phyloP scores from a whole-genome alignment of 2,113 vertebrate species.

The Coturnix japonica region DNA sequence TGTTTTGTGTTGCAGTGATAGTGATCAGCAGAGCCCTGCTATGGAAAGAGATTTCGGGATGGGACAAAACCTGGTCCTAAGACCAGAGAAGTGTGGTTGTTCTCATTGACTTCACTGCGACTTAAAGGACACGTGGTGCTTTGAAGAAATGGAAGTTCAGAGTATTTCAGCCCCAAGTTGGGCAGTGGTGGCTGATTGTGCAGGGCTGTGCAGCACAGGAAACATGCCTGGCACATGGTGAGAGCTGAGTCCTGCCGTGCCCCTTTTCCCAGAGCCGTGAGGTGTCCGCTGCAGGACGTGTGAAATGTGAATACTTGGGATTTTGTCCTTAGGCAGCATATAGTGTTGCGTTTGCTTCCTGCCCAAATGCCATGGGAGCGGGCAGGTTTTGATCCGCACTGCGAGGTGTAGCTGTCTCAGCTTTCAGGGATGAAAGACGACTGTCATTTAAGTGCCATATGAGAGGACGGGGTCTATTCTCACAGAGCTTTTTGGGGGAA shows the following conservation, averaged over 20 bases:
- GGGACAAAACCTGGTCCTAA: neutral
- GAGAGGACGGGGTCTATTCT: neutral
- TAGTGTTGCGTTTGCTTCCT: conserved; percentile 37
- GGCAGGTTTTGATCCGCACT: conserved; percentile 21
- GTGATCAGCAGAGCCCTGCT: neutral
- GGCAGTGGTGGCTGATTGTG: rapidly evolving
- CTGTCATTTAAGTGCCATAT: neutral
- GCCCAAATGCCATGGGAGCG: conserved; percentile 10
- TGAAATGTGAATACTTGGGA: neutral
- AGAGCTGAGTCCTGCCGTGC: neutral
- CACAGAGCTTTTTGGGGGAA: neutral
- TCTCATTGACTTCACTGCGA: neutral
- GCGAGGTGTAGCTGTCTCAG: neutral
- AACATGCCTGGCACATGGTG: neutral
- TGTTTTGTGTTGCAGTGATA: neutral
- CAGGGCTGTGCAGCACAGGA: neutral
- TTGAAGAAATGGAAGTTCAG: neutral
- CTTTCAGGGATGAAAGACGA: conserved; percentile 27
- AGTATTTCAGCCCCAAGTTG: rapidly evolving
- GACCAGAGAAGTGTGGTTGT: neutral
- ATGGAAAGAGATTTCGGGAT: neutral
- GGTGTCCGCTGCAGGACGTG: neutral
- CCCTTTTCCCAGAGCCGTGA: neutral
- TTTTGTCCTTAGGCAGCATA: neutral
- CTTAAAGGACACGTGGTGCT: rapidly evolving